Conservation (phyloP, 2,797 vertebrate genomes). For the Gouania willdenowi region DNA sequence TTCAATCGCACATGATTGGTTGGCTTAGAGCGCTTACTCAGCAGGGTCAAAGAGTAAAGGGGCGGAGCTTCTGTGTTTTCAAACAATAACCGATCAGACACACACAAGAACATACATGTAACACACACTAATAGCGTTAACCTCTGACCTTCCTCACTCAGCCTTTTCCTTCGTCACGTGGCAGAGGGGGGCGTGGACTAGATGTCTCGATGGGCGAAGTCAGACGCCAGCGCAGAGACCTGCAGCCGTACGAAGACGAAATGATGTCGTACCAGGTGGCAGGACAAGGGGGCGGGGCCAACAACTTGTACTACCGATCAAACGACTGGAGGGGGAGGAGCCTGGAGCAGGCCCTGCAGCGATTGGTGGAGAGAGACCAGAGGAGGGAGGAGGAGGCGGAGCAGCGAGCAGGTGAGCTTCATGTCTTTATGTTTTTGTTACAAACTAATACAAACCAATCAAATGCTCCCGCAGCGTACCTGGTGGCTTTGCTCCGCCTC, state of each 20-base stretch:
- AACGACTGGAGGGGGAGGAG: constrained; percentile 63
- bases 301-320: constrained; percentile 66
- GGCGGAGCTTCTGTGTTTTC: too few relatives aligned
- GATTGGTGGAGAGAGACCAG: constrained; percentile 75
- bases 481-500: constrained; percentile 72
- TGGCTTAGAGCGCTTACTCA: too few relatives aligned
- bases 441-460: background rate
- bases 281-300: constrained; percentile 50
- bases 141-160: constrained; percentile 15
- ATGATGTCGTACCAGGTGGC: constrained; percentile 67
- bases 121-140: too few relatives aligned
- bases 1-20: too few relatives aligned
- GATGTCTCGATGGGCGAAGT: constrained; percentile 32
- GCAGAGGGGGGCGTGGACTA: constrained; percentile 34
- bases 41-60: too few relatives aligned
- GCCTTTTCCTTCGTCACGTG: constrained; percentile 55
- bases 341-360: constrained; percentile 75
- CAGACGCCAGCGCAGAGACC: constrained; percentile 66
- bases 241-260: constrained; percentile 71
- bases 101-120: too few relatives aligned
- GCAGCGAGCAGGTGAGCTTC: constrained; percentile 38
- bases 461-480: constrained; percentile 52
- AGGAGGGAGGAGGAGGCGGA: constrained; percentile 62
- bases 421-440: too few relatives aligned
- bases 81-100: too few relatives aligned